A percentile compares a stretch with the other conserved stretches of the same genome.
Conservation (phyloP, 2,797 vertebrate genomes). For the Enteromius afrohamiltoni region DNA sequence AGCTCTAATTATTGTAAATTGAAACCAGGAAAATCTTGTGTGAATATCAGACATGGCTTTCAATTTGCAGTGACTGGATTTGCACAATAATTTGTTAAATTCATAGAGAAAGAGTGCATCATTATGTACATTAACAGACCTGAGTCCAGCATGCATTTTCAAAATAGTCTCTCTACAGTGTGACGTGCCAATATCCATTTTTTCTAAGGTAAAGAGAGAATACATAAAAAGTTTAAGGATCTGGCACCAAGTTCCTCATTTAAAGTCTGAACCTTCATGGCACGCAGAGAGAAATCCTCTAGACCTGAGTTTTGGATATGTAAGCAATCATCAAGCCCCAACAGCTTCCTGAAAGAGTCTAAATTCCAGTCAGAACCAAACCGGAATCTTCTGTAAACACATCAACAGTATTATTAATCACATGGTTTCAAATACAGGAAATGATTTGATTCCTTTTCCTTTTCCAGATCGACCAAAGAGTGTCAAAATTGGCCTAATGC, state of each 20-base stretch:
- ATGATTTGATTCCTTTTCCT: background rate
- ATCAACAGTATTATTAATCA: conserved; percentile 40
- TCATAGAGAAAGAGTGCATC: conserved; percentile 4
- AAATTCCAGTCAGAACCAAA: conserved; percentile 39
- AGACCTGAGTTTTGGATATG: conserved; percentile 52
- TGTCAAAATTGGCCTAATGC: conserved; percentile 8
- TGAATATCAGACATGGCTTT: background rate
- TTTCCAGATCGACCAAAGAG: background rate
- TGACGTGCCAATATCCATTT: conserved; percentile 12
- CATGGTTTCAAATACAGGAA: conserved; percentile 29
- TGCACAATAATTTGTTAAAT: conserved; percentile 16
- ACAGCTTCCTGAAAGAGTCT: conserved; percentile 17
- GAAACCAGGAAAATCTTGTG: background rate
- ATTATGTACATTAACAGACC: conserved; percentile 30
- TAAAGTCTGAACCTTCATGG: conserved; percentile 49
- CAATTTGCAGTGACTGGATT: background rate
- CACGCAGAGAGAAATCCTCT: conserved; percentile 36
- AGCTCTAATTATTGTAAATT: conserved; percentile 19
- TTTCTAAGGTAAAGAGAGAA: conserved; percentile 15
- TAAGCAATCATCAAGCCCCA: conserved; percentile 14
- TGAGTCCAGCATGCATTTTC: conserved; percentile 43
- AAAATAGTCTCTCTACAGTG: background rate
- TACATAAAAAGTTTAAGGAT: background rate
- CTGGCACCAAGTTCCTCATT: conserved; percentile 11
- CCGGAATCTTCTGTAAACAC: conserved; percentile 28